phyloP scores from a whole-genome alignment of 2,888 invertebrate species.

The Drosophila koepferae region DNA sequence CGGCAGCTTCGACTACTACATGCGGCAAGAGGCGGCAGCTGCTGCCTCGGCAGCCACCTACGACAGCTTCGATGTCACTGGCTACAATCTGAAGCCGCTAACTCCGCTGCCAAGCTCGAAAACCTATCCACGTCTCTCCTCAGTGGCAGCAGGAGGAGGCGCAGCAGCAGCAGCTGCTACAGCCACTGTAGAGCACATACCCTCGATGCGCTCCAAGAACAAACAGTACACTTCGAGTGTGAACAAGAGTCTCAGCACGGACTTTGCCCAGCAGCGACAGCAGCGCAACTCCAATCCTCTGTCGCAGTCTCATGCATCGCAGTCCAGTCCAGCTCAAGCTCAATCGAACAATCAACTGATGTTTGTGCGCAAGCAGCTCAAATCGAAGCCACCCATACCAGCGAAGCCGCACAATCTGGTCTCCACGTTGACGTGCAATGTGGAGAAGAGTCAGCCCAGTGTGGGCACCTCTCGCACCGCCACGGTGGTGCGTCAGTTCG shows the following conservation, averaged over 20 bases:
- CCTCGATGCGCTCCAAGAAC: constrained; percentile 83
- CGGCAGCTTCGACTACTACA: constrained; percentile 86
- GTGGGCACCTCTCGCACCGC: constrained; percentile 78
- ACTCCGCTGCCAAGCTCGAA: constrained; percentile 81
- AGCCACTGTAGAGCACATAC: constrained; percentile 79
- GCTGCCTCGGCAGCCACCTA: constrained; percentile 56
- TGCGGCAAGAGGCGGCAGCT: constrained; percentile 78
- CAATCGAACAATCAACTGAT: constrained; percentile 30
- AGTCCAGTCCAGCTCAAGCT: neutral
- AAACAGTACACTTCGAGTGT: constrained; percentile 84
- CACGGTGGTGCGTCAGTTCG: constrained; percentile 84
- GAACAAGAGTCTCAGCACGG: constrained; percentile 84
- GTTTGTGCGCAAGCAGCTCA: constrained; percentile 77
- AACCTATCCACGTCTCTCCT: constrained; percentile 81
- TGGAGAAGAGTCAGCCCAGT: constrained; percentile 52
- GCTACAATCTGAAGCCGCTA: constrained; percentile 79
- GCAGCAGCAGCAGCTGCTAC: neutral
- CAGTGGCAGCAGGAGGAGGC: constrained; percentile 25
- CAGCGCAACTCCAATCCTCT: constrained; percentile 76
- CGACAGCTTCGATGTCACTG: constrained; percentile 85
- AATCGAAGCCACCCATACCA: constrained; percentile 83
- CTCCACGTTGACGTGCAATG: constrained; percentile 72
- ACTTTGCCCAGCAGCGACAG: constrained; percentile 84
- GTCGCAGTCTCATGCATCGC: constrained; percentile 17
- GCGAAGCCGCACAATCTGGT: constrained; percentile 82